These are phyloP conservation scores for Stichodactyla helianthus DNA, from an alignment of 64 coral and sea anemone genomes.

Conservation along the genomic window DNA sequence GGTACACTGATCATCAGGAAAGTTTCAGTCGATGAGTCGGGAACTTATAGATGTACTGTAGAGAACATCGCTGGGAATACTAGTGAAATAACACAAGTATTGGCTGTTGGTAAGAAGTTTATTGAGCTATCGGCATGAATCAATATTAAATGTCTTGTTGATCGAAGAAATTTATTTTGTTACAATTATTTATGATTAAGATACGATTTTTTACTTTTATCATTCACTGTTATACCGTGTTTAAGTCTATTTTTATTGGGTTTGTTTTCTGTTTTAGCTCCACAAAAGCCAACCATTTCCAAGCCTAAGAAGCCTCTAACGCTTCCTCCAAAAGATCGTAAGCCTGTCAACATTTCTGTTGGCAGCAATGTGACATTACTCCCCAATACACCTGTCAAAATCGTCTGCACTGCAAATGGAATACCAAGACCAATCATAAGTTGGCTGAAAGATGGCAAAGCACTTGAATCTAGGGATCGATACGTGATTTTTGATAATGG, in stretches of 20 bases:
- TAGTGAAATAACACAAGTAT: slow-evolving; percentile 20
- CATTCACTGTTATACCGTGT: background rate
- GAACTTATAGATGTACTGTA: slow-evolving; percentile 52
- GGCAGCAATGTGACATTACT: slow-evolving; percentile 43
- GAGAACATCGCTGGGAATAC: slow-evolving; percentile 45
- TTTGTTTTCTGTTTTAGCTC: background rate
- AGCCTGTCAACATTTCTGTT: background rate
- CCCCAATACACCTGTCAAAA: background rate
- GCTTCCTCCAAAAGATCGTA: background rate
- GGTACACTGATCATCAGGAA: slow-evolving; percentile 37
- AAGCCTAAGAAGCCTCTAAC: background rate
- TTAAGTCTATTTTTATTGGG: background rate
- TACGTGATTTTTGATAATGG: slow-evolving; percentile 33
- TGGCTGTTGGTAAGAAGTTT: slow-evolving; percentile 36
- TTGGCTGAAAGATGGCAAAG: slow-evolving; percentile 46
- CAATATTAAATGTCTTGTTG: too few relatives aligned
- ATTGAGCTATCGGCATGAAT: background rate
- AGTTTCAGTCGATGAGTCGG: slow-evolving; percentile 12
- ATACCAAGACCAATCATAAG: slow-evolving; percentile 32
- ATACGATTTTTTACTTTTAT: too few relatives aligned
- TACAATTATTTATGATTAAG: too few relatives aligned
- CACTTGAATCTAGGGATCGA: background rate
- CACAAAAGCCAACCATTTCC: background rate
- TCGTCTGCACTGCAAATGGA: slow-evolving; percentile 30
- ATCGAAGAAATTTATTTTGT: too few relatives aligned